Conservation (phyloP, 1,140 invertebrate species). For the Papilio machaon region DNA sequence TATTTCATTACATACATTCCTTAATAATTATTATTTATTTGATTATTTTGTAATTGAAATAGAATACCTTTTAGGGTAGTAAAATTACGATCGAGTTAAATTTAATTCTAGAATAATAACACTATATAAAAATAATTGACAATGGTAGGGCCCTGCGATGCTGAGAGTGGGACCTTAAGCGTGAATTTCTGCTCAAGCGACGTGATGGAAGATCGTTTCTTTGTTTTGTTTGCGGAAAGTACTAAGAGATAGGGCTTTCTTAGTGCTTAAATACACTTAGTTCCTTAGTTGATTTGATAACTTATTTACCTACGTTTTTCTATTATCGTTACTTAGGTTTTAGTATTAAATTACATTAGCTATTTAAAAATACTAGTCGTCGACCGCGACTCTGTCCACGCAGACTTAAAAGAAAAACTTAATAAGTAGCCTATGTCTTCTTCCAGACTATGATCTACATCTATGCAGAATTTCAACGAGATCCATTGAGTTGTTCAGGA, state of each 20-base stretch:
- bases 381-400: too few relatives aligned
- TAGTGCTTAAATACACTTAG: slow-evolving; percentile 3
- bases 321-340: not conserved
- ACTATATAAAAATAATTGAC: not conserved
- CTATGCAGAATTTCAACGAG: too few relatives aligned
- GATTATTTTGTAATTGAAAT: not conserved
- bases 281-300: not conserved
- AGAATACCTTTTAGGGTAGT: not conserved
- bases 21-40: too few relatives aligned
- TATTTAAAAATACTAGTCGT: too few relatives aligned
- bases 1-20: too few relatives aligned
- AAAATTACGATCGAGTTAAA: not conserved
- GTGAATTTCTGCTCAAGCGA: slow-evolving; percentile 25
- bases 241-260: slow-evolving; percentile 9
- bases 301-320: not conserved
- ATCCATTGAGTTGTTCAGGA: too few relatives aligned
- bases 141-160: not conserved
- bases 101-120: not conserved
- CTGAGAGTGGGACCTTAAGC: slow-evolving; percentile 10
- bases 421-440: too few relatives aligned
- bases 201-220: slow-evolving; percentile 32
- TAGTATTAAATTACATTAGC: too few relatives aligned
- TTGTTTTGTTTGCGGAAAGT: slow-evolving; percentile 23
- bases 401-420: too few relatives aligned
- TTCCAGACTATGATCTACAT: too few relatives aligned